phyloP scores from a whole-genome alignment of 2,113 vertebrate species.

The Neofelis nebulosa region DNA sequence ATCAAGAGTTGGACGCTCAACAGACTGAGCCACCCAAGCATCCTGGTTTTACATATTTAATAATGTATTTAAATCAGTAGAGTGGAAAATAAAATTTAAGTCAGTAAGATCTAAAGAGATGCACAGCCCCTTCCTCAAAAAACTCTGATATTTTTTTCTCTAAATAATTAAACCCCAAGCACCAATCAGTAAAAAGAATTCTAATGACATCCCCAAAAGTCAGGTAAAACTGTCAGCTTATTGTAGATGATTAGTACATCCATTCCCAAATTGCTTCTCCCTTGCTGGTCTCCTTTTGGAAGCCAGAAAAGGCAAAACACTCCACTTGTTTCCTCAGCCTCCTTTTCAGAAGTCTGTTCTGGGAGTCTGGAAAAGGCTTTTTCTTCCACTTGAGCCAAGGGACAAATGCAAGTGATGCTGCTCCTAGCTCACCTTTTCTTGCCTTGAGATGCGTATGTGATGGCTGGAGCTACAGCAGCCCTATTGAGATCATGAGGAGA shows the following conservation, averaged over 20 bases:
- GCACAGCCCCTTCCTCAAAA: neutral
- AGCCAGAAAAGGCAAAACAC: neutral
- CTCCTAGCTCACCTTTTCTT: neutral
- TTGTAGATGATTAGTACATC: neutral
- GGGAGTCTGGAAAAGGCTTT: slow-evolving; percentile 21
- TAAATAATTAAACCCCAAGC: slow-evolving; percentile 55
- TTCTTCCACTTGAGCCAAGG: neutral
- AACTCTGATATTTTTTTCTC: neutral
- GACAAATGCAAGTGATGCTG: neutral
- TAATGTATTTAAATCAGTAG: slow-evolving; percentile 53
- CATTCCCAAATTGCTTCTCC: slow-evolving; percentile 26
- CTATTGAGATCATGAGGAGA: neutral
- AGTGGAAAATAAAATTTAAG: slow-evolving; percentile 49
- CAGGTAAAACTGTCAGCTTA: neutral
- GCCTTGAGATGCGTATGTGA: neutral
- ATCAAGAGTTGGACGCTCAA: too few relatives aligned
- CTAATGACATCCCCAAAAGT: neutral
- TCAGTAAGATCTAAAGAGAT: slow-evolving; percentile 24
- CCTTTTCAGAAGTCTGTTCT: slow-evolving; percentile 26
- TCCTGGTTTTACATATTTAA: slow-evolving; percentile 38
- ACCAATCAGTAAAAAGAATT: slow-evolving; percentile 43
- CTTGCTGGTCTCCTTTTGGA: neutral
- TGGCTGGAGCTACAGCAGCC: neutral
- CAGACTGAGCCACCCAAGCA: too few relatives aligned
- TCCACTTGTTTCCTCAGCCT: neutral